A percentile compares a stretch with the other conserved stretches of the same genome.
phyloP scores from a whole-genome alignment of 2,888 invertebrate species.

The Ormia ochracea region DNA sequence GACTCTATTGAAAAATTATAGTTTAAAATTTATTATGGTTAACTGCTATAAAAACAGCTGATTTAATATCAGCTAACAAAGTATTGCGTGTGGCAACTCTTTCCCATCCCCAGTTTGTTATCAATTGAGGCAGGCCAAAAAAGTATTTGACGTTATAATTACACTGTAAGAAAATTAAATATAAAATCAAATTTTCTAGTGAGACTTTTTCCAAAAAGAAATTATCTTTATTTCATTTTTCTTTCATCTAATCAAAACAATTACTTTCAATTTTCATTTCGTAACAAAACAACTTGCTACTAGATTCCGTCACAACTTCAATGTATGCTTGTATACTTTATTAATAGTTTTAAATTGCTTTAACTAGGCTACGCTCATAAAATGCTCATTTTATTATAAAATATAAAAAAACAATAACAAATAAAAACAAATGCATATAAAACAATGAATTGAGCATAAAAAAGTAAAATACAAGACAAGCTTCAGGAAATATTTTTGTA shows the following conservation, averaged over 20 bases:
- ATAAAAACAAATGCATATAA: not conserved
- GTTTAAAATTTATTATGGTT: too few relatives aligned
- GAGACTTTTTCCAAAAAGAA: conserved; percentile 16
- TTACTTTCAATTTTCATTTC: conserved; percentile 51
- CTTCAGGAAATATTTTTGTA: conserved; percentile 48
- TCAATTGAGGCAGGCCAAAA: too few relatives aligned
- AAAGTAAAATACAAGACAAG: conserved; percentile 25
- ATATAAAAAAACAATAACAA: not conserved
- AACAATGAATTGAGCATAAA: conserved; percentile 30
- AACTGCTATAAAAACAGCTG: too few relatives aligned
- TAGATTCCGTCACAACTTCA: conserved; percentile 5
- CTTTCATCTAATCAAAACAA: conserved; percentile 45
- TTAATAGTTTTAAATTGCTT: conserved; percentile 53
- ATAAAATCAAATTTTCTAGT: not conserved
- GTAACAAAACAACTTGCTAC: conserved; percentile 10
- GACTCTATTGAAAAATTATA: too few relatives aligned
- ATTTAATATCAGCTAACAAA: too few relatives aligned
- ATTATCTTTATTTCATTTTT: conserved; percentile 13
- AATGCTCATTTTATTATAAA: conserved; percentile 40
- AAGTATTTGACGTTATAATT: too few relatives aligned
- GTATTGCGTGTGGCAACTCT: too few relatives aligned
- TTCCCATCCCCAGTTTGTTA: too few relatives aligned
- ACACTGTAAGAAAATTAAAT: too few relatives aligned
- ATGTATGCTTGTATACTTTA: conserved; percentile 9
- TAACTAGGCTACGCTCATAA: conserved; percentile 51